Evolutionary conservation across 2,888 invertebrate genomes (phyloP), one percentile per base, ranked within the genome.

Genomic region (Lasioglossum leucozonium): DNA sequence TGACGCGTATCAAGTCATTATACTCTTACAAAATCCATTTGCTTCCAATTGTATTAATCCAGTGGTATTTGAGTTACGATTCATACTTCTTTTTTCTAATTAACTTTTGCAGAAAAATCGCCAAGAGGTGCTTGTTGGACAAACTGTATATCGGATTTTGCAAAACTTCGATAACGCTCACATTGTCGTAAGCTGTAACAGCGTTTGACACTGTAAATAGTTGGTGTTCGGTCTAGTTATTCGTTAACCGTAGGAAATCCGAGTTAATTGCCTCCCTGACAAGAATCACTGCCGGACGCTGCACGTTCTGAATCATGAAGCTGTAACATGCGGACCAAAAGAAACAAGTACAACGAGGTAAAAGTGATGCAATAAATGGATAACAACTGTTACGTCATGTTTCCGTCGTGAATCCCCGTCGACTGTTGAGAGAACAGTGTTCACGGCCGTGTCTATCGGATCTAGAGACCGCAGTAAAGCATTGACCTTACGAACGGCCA

Each of bases 381-480:
- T 88, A 88, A 88, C 88, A 77, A 87, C 80, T 72, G 88, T 88
- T 88, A 88, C 88, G 82, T 88, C 86, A 88, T 81, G 82, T 88
- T 86, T 88, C 83, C 88, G 83, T 86, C 81, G 82, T 67, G 82
- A 76, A 73, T 79, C 72, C n/a, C 62, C 81, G 82, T 44, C 74
- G 74, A 40, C 79, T 42, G 80, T 79, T 58, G 69, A 79, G 69
- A 83, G 82, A 82, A 69, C 62, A 71, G 78, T 86, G 86, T 82
- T 84, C 88, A 88, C 77, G 77, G 86, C 88, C 86, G 86, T 83
- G 84, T 82, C 87, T 87, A 81, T 85, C 88, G 76, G 47, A 83
- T 82, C 77, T 76, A 37, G 72, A 75, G 26, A 74, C 81, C 75
- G 73, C 62, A 47, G 37, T 72, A n/a, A 87, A 87, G 65, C 82